These are phyloP conservation scores for Gila robusta DNA, from an alignment of 2,797 vertebrate genomes.

Conservation along the genomic window DNA sequence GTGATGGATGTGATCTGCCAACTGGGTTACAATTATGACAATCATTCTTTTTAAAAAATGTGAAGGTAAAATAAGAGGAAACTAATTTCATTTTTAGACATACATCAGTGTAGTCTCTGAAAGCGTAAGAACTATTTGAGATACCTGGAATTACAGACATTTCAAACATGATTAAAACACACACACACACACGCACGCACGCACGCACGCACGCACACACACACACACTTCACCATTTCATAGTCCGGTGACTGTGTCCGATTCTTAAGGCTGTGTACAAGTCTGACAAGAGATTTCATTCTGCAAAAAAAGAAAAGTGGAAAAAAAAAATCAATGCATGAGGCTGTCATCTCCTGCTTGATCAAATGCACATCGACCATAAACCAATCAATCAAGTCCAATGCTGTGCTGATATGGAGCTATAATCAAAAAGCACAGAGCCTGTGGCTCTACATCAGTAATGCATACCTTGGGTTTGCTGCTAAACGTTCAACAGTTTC, in stretches of 20 bases:
- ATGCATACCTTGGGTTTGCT: slow-evolving; percentile 84
- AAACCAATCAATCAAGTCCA: background rate
- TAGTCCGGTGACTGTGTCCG: slow-evolving; percentile 88
- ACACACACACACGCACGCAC: too few species aligned
- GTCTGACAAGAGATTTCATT: slow-evolving; percentile 83
- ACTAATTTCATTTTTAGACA: background rate
- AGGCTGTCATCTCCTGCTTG: background rate
- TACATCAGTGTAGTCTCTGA: background rate
- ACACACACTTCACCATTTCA: slow-evolving; percentile 86
- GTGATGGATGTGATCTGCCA: background rate
- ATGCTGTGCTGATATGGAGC: background rate
- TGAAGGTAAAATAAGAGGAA: background rate
- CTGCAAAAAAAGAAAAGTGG: slow-evolving; percentile 72
- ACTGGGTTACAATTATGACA: background rate
- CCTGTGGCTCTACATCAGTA: background rate
- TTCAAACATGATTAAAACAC: background rate
- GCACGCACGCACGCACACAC: background rate
- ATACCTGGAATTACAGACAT: background rate
- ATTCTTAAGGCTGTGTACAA: slow-evolving; percentile 89
- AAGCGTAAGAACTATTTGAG: background rate
- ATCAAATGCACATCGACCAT: background rate
- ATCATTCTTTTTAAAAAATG: too few species aligned
- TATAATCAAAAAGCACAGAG: slow-evolving; percentile 5
- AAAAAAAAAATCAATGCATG: background rate
- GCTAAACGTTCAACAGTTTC: slow-evolving; percentile 86